These are phyloP conservation scores for Venustoraphidia nigricollis DNA, from an alignment of 2,888 invertebrate species.

Conservation along the genomic window DNA sequence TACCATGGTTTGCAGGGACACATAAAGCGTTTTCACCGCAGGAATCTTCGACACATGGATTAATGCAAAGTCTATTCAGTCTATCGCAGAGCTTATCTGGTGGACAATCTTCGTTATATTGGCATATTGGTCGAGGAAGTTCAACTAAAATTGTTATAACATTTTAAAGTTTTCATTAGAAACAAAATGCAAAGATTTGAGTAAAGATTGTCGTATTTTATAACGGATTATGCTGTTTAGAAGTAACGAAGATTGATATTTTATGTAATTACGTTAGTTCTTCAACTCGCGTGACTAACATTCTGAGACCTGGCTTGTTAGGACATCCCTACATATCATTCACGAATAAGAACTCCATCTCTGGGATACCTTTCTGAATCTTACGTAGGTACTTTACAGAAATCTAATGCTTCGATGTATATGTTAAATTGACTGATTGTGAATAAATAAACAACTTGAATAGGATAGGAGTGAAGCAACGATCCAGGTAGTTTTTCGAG, in stretches of 20 bases:
- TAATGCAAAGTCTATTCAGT: conserved; percentile 68
- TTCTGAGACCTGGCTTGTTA: not conserved
- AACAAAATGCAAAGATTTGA: not conserved
- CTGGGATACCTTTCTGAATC: not conserved
- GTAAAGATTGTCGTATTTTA: not conserved
- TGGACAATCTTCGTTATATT: conserved; percentile 83
- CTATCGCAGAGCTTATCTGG: conserved; percentile 74
- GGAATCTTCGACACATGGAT: conserved; percentile 62
- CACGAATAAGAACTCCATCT: not conserved
- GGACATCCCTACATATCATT: not conserved
- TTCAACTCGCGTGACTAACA: too few relatives aligned
- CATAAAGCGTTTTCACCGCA: conserved; percentile 75
- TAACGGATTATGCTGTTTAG: not conserved
- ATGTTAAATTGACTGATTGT: too few relatives aligned
- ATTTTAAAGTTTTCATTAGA: not conserved
- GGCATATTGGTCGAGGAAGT: conserved; percentile 48
- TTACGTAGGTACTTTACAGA: too few relatives aligned
- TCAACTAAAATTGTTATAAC: conserved; percentile 23
- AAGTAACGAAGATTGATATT: not conserved
- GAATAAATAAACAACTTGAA: not conserved
- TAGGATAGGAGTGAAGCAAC: not conserved
- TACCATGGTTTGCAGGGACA: conserved; percentile 56
- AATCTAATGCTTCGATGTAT: too few relatives aligned
- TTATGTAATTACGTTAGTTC: not conserved
- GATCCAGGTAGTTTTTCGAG: not conserved